Evolutionary conservation across 2,797 vertebrate species (phyloP), one percentile per base, ranked within the genome.

Genomic region (Sebastes aleutianus): DNA sequence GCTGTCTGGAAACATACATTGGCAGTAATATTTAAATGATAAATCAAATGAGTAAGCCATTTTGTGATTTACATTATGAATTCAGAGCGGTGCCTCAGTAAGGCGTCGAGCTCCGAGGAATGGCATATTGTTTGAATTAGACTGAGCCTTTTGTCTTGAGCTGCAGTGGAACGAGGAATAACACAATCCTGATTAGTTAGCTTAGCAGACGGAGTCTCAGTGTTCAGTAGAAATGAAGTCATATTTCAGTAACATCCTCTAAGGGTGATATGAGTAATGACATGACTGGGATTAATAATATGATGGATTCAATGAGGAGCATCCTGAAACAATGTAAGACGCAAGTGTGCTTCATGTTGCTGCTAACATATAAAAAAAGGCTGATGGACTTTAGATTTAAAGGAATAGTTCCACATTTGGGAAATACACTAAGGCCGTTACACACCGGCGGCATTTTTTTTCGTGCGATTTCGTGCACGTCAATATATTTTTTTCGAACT

Each of bases 51-150:
- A 86, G 58, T 7, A 5, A 77, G 84, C 63, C 59, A 68, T 78
- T 79, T 71, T 9, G 31, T 74, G 67, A 80, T 86, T 89, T 63
- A 80, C 36, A 76, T 84, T 70, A 77, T 62, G 74, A 36, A 74
- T 76, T 85, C 63, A n/a, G 70, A 82, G 78, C 84, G 13, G 22
- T 6, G 71, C 66, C 70, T 79, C 64, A 36, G 77, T 36, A 20
- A 83, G 68, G 31, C 39, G 8, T 26, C 54, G 65, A 62, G 78
- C 83, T 79, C 63, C 1, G 22, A 85, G 76, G 67, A 62, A 13
- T 8, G 26, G 68, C 82, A 84, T 72, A 83, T 81, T 90, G 86
- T 89, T 85, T 86, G 78, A 93, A 91, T 86, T 82, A 82, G 67
- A 80, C 65, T 34, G 34, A 84, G 70, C 62, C 72, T 75, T 89